A percentile compares a stretch with the other conserved stretches of the same genome.
Evolutionary conservation across 2,888 invertebrate genomes (phyloP).

Genomic region (Scaptomyza polygonia): DNA sequence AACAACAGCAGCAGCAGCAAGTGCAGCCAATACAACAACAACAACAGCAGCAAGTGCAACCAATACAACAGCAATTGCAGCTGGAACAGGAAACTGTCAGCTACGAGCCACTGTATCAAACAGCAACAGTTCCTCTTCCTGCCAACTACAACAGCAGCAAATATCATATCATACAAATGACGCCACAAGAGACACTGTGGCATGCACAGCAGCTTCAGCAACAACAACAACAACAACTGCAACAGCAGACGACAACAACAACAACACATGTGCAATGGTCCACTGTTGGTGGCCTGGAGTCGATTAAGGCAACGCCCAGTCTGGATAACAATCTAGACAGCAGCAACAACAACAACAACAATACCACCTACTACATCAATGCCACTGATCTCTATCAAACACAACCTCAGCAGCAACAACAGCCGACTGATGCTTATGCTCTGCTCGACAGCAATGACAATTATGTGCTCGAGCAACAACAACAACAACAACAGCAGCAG

Average conservation of each 20-base stretch:
- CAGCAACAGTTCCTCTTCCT: conserved; percentile 9
- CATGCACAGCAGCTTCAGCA: conserved; percentile 37
- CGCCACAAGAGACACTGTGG: conserved; percentile 35
- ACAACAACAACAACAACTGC: neutral
- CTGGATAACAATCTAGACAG: conserved; percentile 19
- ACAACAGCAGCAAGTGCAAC: conserved; percentile 15
- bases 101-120: conserved; percentile 34
- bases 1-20: conserved; percentile 16
- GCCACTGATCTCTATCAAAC: conserved; percentile 71
- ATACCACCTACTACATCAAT: conserved; percentile 75
- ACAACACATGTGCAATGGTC: conserved; percentile 64
- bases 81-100: conserved; percentile 36
- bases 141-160: conserved; percentile 23
- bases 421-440: conserved; percentile 43
- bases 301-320: conserved; percentile 51
- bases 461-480: conserved; percentile 62
- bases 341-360: conserved; percentile 14
- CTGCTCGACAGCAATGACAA: conserved; percentile 70
- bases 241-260: neutral
- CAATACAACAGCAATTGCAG: conserved; percentile 21
- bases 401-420: conserved; percentile 23
- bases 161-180: conserved; percentile 45
- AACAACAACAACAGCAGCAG: conserved; percentile 8
- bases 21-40: conserved; percentile 6
- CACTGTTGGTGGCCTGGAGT: conserved; percentile 64